Evolutionary conservation across 2,888 invertebrate species (phyloP), one percentile per base, ranked within the genome.

Genomic region (Tenodera sinensis): DNA sequence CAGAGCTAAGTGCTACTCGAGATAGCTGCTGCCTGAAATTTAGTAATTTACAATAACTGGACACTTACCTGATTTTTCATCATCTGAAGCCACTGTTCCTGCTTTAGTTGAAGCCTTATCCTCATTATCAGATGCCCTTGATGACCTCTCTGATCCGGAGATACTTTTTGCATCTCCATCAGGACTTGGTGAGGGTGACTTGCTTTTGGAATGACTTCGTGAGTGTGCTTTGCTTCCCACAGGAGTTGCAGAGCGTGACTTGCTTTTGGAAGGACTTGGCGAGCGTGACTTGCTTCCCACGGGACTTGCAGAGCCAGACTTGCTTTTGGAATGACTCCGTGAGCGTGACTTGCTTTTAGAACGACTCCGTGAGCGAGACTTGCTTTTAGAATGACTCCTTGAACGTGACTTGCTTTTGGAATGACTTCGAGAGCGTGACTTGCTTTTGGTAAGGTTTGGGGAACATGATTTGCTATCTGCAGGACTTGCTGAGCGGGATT

Each of bases 141-240:
- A 91, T 71, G 91, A 15, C 93, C 92, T 0, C 93, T n/a, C 92
- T 47, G 89, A 88, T n/a, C 54, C 89, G 9, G 89, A 88, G 42
- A 89, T 93, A 89, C 93, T 94, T 27, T 86, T 89, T 12, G 87
- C 89, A 54, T 89, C 85, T 27, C 89, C 86, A 30, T 92, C 91
- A 47, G 90, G 90, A 89, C 91, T 91, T 2, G 91, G 91, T 47
- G 91, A 91, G 88, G 84, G 89, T 47, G 81, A 89, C 83, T 47
- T 88, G 91, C 91, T 54, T 20, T 54, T 91, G 4, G 91, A 91
- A 90, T 91, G 28, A 91, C 91, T 54, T 91, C 91, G 84, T 91
- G 91, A 25, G 92, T 91, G 88, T 15, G n/a, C 30, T 15, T 92
- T 92, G n/a, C 89, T 91, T 0, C 91, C 91, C 71, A 88, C 90